Conservation (phyloP, 1,140 invertebrate species). For the Cydia splendana region DNA sequence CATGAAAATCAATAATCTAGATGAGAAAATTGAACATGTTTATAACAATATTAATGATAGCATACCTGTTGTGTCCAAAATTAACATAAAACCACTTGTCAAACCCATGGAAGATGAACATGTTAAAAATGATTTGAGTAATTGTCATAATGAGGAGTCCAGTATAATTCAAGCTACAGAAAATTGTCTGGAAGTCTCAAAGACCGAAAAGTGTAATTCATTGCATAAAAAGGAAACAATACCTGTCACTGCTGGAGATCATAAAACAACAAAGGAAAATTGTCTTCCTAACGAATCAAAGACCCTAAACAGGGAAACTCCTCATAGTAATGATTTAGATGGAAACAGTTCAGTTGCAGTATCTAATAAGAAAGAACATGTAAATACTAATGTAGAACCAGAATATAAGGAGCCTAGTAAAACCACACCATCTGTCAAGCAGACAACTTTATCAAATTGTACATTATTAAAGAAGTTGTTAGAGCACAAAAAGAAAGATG, state of each 20-base stretch:
- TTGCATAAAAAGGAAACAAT: conserved; percentile 12
- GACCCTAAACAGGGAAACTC: background rate
- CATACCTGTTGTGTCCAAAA: conserved; percentile 48
- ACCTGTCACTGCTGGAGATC: background rate
- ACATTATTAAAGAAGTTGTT: conserved; percentile 70
- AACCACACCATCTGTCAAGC: conserved; percentile 44
- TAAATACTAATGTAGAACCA: conserved; percentile 2
- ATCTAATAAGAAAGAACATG: conserved; percentile 14
- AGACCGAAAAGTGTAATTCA: conserved; percentile 8
- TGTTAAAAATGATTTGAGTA: conserved; percentile 14
- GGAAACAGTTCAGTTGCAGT: conserved; percentile 6
- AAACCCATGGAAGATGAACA: conserved; percentile 35
- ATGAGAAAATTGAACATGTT: conserved; percentile 41
- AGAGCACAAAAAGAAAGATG: conserved; percentile 58
- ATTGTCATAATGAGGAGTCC: conserved; percentile 7
- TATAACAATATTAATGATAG: conserved; percentile 54
- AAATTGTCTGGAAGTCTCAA: background rate
- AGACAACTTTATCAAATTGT: conserved; percentile 51
- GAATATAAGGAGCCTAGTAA: conserved; percentile 19
- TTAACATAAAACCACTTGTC: conserved; percentile 48
- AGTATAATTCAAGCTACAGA: conserved; percentile 16
- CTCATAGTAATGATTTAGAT: conserved; percentile 13
- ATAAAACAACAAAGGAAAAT: conserved; percentile 20
- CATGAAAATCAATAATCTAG: conserved; percentile 38
- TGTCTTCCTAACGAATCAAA: background rate